Percentiles rank a stretch among this genome's conserved stretches.
Conservation (phyloP, 2,888 invertebrate genomes). For the Eristalis tenax region DNA sequence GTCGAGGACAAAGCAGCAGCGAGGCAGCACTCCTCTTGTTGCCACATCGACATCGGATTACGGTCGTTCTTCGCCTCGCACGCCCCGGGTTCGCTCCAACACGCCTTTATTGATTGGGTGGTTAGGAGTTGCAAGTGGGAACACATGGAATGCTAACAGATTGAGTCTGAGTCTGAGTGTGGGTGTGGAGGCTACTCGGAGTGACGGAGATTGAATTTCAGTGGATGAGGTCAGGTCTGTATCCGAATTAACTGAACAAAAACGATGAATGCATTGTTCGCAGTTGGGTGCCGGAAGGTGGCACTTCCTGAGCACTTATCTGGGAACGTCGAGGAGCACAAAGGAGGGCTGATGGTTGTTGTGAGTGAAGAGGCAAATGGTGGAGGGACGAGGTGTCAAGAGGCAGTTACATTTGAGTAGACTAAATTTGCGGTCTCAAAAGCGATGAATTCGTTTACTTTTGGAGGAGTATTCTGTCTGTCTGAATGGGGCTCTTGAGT, state of each 20-base stretch:
- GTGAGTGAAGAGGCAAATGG: background rate
- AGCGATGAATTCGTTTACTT: no score
- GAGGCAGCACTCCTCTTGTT: conserved; percentile 21
- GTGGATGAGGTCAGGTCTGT: background rate
- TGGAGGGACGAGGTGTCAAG: background rate
- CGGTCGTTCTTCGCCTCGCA: background rate
- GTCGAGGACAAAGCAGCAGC: background rate
- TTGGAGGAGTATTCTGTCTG: no score
- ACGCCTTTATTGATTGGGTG: background rate
- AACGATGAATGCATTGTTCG: background rate
- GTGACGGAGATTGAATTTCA: background rate
- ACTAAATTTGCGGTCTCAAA: background rate
- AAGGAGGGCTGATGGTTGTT: background rate
- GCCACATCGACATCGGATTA: background rate
- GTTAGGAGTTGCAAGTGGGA: background rate
- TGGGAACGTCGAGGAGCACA: background rate
- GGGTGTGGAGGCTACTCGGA: background rate
- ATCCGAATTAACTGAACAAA: background rate
- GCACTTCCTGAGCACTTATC: background rate
- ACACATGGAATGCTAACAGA: background rate
- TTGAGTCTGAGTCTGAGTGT: background rate
- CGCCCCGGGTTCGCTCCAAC: background rate
- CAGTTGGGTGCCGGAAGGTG: background rate
- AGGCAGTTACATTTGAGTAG: background rate
- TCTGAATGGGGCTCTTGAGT: no score